phyloP scores from a whole-genome alignment of 37 sponge, comb jelly and placozoan species.

The Trichoplax adhaerens region DNA sequence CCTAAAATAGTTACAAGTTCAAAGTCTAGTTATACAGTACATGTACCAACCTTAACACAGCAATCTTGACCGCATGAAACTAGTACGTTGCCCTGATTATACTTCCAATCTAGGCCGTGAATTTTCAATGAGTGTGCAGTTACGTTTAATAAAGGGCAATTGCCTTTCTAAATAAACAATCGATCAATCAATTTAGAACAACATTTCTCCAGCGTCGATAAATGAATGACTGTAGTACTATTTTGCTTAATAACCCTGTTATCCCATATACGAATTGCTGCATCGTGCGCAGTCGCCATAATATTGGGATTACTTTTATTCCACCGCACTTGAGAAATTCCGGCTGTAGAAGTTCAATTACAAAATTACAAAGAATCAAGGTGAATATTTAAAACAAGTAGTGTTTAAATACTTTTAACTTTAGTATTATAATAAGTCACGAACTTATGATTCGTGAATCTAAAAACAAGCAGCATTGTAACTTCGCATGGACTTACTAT shows the following conservation, averaged over 20 bases:
- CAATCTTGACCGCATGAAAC: conserved; percentile 70
- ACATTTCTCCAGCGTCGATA: not conserved
- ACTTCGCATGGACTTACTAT: too few relatives aligned
- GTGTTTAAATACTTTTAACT: too few relatives aligned
- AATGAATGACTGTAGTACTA: too few relatives aligned
- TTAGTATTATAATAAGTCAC: too few relatives aligned
- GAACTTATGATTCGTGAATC: too few relatives aligned
- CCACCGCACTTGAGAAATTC: conserved; percentile 77
- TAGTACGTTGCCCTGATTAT: conserved; percentile 17
- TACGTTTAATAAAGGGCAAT: conserved; percentile 28
- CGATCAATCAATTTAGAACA: not conserved
- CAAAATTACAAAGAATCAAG: too few relatives aligned
- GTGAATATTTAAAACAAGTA: too few relatives aligned
- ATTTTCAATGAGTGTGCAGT: conserved; percentile 55
- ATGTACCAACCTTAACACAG: conserved; percentile 36
- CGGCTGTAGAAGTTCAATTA: conserved; percentile 26
- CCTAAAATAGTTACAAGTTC: too few relatives aligned
- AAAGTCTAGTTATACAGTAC: too few relatives aligned
- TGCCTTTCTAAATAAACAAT: not conserved
- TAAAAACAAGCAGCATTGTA: too few relatives aligned
- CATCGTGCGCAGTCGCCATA: conserved; percentile 82
- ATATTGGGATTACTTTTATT: conserved; percentile 53
- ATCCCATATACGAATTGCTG: conserved; percentile 78
- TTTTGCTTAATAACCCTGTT: conserved; percentile 24
- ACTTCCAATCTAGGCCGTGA: conserved; percentile 62